Evolutionary conservation across 2,113 vertebrate species (phyloP).

Genomic region (Salvelinus sp.): DNA sequence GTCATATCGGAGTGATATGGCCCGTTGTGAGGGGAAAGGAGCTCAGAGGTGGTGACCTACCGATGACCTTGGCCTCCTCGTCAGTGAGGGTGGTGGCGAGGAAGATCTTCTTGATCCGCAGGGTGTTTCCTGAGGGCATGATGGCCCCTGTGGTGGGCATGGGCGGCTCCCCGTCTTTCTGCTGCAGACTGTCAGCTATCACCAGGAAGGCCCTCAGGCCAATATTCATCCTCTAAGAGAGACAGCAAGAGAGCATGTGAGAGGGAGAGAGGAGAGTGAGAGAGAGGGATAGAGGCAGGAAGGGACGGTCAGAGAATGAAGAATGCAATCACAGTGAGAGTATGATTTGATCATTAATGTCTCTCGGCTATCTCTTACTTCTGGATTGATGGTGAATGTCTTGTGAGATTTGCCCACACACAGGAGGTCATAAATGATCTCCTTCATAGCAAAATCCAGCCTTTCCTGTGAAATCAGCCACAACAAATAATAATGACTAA

Average conservation of each 20-base stretch:
- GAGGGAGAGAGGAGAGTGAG: too few species aligned
- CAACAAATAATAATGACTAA: slow-evolving; percentile 14
- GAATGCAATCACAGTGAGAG: neutral
- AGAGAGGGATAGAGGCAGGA: too few species aligned
- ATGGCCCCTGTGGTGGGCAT: slow-evolving; percentile 98
- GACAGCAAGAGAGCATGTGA: neutral
- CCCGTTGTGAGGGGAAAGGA: neutral
- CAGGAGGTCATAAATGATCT: slow-evolving; percentile 99
- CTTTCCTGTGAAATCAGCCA: slow-evolving; percentile 82
- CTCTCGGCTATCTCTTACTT: slow-evolving; percentile 77
- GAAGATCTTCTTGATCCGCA: slow-evolving; percentile 98
- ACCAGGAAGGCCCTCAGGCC: slow-evolving; percentile 96
- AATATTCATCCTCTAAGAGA: slow-evolving; percentile 94
- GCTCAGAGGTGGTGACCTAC: slow-evolving; percentile 63
- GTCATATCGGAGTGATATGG: neutral
- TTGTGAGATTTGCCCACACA: slow-evolving; percentile 98
- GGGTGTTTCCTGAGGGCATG: slow-evolving; percentile 96
- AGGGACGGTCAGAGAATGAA: neutral
- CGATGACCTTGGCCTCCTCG: slow-evolving; percentile 98
- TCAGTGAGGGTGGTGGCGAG: slow-evolving; percentile 98
- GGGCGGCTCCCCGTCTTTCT: slow-evolving; percentile 96
- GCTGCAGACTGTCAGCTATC: slow-evolving; percentile 96
- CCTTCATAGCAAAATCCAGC: slow-evolving; percentile 99
- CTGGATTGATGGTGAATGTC: slow-evolving; percentile 98
- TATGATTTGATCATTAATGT: neutral